phyloP scores from a whole-genome alignment of 2,888 invertebrate species.

The Pollenia labialis region DNA sequence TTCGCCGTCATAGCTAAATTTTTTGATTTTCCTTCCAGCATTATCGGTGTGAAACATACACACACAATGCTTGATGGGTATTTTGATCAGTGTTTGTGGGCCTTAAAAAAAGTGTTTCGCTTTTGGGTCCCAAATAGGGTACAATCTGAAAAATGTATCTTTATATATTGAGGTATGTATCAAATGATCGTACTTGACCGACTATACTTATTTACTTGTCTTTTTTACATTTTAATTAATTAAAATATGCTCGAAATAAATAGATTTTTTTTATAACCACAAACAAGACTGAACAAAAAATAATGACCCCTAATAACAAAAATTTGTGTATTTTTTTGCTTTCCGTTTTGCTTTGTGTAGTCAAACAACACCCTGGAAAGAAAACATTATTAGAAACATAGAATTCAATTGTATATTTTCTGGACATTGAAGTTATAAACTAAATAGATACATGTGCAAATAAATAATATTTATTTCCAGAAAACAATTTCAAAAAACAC shows the following conservation, averaged over 20 bases:
- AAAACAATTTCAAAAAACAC: slow-evolving; percentile 13
- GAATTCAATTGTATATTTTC: background rate
- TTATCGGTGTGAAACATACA: too few relatives aligned
- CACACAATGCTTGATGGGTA: too few relatives aligned
- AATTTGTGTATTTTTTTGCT: background rate
- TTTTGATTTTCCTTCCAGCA: too few relatives aligned
- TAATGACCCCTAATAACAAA: slow-evolving; percentile 37
- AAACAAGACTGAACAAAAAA: slow-evolving; percentile 28
- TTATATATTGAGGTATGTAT: too few relatives aligned
- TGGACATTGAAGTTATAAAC: slow-evolving; percentile 11
- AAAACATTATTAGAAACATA: slow-evolving; percentile 6
- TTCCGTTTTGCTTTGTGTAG: background rate
- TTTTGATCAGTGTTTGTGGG: too few relatives aligned
- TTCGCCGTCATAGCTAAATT: too few relatives aligned
- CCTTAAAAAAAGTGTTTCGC: too few relatives aligned
- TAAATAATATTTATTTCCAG: background rate
- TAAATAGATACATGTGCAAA: background rate
- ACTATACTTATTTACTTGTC: background rate
- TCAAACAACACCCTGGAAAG: background rate
- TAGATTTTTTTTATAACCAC: slow-evolving; percentile 38
- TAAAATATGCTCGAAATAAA: slow-evolving; percentile 35
- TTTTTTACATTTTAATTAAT: slow-evolving; percentile 61
- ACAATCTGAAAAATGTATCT: too few relatives aligned
- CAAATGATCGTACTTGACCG: too few relatives aligned
- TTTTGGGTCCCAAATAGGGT: too few relatives aligned